Evolutionary conservation across 2,888 invertebrate species (phyloP), one percentile per base, ranked within the genome.

Genomic region (Macaria liturata): DNA sequence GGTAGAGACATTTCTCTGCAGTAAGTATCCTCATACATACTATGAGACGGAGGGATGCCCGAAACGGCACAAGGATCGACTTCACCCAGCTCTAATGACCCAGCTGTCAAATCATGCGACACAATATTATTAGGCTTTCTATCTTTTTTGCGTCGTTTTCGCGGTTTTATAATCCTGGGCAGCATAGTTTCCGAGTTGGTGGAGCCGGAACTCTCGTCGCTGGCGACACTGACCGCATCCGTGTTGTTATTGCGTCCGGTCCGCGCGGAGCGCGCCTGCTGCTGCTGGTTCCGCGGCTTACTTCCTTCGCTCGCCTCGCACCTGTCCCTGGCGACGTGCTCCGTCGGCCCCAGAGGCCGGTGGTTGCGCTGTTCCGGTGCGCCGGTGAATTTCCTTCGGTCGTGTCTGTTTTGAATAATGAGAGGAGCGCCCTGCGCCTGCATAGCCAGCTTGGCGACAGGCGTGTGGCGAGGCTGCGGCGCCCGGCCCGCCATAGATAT

Each of bases 141-240:
- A 81, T 97, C 97, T 86, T 97, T 97, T 94, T 97, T 97, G 80
- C 97, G 94, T 52, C 97, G 94, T 81, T 97, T 97, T 50, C 97
- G 92, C 4, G 97, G 97, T 83, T 97, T 97, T 74, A 97, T 97
- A 66, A 97, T 97, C 70, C 97, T 93, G 66, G 97, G 97, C 76
- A 97, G 88, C 87, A 96, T 96, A 66, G 95, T 95, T 78, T 96
- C 96, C 7, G 95, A 92, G 74, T 92, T 91, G 46, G 86, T 88
- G 46, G 92, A 92, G 59, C 94, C 94, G 70, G 95, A 95, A 86
- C 95, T 95, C 88, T 96, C 96, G 83, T 96, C 96, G 85, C 95
- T 96, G 61, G 95, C 94, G 70, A 95, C 94, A 86, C 95, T 95
- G 75, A 95, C 90, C 71, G 95, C 93, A 84, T 95, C 95, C 81